Base-by-base conservation (phyloP, 2,888 invertebrate genomes). In the Callyntrura guangdongensis region DNA sequence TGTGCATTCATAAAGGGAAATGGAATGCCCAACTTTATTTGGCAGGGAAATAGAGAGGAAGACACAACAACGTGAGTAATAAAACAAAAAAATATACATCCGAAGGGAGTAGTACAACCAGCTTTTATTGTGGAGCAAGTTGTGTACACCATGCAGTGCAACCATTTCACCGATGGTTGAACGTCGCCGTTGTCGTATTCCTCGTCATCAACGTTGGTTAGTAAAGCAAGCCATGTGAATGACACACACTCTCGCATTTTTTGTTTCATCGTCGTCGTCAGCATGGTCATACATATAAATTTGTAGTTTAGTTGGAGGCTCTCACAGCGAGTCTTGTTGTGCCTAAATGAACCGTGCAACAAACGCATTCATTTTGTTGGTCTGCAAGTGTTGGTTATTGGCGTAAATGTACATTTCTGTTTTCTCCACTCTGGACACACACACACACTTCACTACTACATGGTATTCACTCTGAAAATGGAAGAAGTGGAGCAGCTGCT, bases 271-370 rank as follows among this genome's bases (percentile, higher is more conserved):
- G 12, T 36, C 72, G n/a, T 74, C 49, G n/a, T 25, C 27, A 25
- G 27, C 27, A 22, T 81, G 53, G 67, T 36, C 20, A 49, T 47
- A 72, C 72, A 45, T 49, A 74, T 74, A 74, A 69, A 74, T 74
- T 74, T 74, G 47, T 74, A 49, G 36, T 74, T 17, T 20, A 74
- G 49, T 8, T 49, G 20, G 27, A 74, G 56, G n/a, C n/a, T 64
- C 25, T 6, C 27, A 1, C 67, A 67, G 27, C 14, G 27, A 67
- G 67, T 88, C 88, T 88, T 82, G 81, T 82, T 88, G 81, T 59
- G 88, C 59, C 72, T 69, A 88, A 88, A 88, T 88, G 81, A 88
- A 61, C 79, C 82, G 74, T 89, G 74, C 83, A 72, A 49, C 74
- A 74, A 74, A 83, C 45, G 64, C 86, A 49, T 45, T 86, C 74